These are phyloP conservation scores for Epinephelus awoara DNA, from an alignment of 2,797 vertebrate species.

Conservation along the genomic window DNA sequence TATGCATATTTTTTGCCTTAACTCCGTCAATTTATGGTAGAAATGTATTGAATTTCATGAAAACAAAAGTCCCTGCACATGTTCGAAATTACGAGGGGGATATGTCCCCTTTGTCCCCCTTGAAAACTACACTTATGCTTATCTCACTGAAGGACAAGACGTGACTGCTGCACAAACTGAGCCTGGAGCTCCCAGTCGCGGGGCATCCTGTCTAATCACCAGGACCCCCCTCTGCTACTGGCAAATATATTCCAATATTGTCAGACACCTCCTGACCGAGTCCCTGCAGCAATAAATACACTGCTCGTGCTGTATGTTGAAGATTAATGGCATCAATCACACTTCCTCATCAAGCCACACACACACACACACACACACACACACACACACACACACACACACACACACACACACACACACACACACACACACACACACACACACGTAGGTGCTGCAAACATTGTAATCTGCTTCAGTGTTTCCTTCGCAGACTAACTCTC, in stretches of 20 bases:
- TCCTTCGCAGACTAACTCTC: constrained; percentile 21
- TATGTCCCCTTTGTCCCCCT: no score
- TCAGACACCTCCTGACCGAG: not conserved
- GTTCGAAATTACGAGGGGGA: no score
- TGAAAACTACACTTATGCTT: no score
- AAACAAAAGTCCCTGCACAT: no score
- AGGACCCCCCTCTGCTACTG: constrained; percentile 40
- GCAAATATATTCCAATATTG: constrained; percentile 41
- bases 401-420: constrained; percentile 29
- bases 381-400: constrained; percentile 28
- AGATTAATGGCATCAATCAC: constrained; percentile 69
- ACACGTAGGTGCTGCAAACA: constrained; percentile 30
- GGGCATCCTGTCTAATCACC: constrained; percentile 29
- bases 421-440: constrained; percentile 20
- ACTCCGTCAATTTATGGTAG: no score
- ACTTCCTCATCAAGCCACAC: constrained; percentile 44
- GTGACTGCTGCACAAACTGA: constrained; percentile 9
- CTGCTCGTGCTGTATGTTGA: constrained; percentile 13
- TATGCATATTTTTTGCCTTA: no score
- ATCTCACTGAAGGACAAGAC: constrained; percentile 16
- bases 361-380: constrained; percentile 22
- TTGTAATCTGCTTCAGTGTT: constrained; percentile 39
- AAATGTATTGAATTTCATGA: no score
- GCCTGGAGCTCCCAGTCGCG: constrained; percentile 16
- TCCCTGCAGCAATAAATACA: constrained; percentile 48